phyloP scores from a whole-genome alignment of 2,113 vertebrate species.

The Coptodon bakossiorum region DNA sequence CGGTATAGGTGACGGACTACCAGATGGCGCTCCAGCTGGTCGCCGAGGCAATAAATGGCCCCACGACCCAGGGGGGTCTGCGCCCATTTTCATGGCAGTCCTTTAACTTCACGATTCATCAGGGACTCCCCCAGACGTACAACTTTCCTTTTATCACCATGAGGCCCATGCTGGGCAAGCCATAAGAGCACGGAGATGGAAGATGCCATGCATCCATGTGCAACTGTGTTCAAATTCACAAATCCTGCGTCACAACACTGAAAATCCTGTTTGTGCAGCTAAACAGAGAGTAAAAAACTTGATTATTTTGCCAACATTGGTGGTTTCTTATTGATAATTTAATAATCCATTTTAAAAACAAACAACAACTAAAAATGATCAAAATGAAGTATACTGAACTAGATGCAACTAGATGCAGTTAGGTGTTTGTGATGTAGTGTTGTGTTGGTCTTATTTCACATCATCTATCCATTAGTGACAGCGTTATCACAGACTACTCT shows the following conservation, averaged over 20 bases:
- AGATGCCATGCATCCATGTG: not conserved
- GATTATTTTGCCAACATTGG: not conserved
- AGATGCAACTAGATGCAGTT: not conserved
- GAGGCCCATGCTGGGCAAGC: slow-evolving; percentile 68
- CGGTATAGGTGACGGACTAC: slow-evolving; percentile 79
- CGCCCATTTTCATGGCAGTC: slow-evolving; percentile 77
- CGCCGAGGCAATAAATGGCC: slow-evolving; percentile 79
- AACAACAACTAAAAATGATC: not conserved
- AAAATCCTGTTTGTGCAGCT: not conserved
- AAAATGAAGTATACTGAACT: not conserved
- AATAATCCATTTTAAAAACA: not conserved
- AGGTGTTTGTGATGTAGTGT: not conserved
- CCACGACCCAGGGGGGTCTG: slow-evolving; percentile 77
- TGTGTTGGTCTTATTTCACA: not conserved
- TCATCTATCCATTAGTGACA: not conserved
- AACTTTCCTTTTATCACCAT: slow-evolving; percentile 79
- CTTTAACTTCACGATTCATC: slow-evolving; percentile 80
- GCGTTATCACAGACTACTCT: not conserved
- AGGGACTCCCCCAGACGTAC: slow-evolving; percentile 77
- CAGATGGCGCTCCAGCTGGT: slow-evolving; percentile 73
- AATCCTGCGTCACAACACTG: not conserved
- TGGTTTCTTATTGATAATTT: not conserved
- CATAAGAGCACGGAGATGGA: slow-evolving; percentile 7
- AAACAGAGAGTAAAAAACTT: not conserved
- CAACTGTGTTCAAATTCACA: not conserved